Evolutionary conservation across 2,797 vertebrate species (phyloP), one percentile per base, ranked within the genome.

Genomic region (Xenopus petersii): DNA sequence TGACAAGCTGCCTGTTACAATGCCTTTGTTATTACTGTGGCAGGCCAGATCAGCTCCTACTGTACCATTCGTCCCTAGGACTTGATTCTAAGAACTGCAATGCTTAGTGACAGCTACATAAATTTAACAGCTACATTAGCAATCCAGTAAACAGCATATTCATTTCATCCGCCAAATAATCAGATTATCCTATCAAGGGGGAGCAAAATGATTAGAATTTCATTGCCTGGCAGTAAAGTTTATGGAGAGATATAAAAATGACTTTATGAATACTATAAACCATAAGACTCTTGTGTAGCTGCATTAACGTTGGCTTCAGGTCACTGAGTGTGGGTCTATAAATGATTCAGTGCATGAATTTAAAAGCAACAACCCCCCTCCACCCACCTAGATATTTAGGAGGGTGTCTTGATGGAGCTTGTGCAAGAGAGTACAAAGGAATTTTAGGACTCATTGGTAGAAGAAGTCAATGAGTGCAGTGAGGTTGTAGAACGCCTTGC

Each of bases 101-200:
- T 49, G 68, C 51, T 49, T 73, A 42, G 61, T 69, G 66, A 54
- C 76, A 64, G 70, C 24, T 48, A 64, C 64, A 78, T 78, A 64
- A 78, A 78, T 78, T 51, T 21, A 59, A 51, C 66, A 78, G 63
- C 64, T 73, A 78, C 66, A 78, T 78, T 78, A 78, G 76, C 48
- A 74, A 74, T 74, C 65, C 46, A 73, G 76, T 73, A 78, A 78
- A 73, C 66, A 78, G 76, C 71, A 73, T 78, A 78, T 78, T 78
- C 75, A 78, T 74, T 70, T 73, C 66, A 70, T 64, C 70, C 42
- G 51, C 71, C 76, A 78, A 79, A 79, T 79, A 70, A 74, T 79
- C 76, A 74, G 77, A 74, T 79, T 79, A 79, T 79, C 77, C 67
- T 74, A 79, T 79, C 71, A 78, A 70, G 66, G 71, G 61, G 71